These are phyloP conservation scores for Oscheius sp. DNA, from an alignment of 2,888 invertebrate species.

Conservation along the genomic window DNA sequence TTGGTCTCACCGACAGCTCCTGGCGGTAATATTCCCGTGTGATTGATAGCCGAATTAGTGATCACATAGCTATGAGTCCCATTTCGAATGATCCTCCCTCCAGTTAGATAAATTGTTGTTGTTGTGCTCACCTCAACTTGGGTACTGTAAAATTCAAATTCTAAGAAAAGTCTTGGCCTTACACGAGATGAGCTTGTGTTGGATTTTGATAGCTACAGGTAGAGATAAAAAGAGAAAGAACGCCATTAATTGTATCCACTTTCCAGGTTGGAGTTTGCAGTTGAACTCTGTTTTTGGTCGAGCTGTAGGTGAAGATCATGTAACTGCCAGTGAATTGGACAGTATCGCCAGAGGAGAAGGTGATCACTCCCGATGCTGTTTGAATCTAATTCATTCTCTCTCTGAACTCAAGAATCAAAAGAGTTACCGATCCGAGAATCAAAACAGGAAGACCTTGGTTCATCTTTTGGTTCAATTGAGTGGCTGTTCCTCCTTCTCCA, in stretches of 20 bases:
- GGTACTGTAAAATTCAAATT: constrained; percentile 9
- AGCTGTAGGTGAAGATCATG: not conserved
- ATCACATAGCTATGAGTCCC: constrained; percentile 50
- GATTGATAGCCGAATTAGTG: constrained; percentile 43
- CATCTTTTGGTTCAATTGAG: constrained; percentile 7
- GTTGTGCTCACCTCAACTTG: constrained; percentile 17
- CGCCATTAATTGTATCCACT: not conserved
- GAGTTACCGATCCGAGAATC: constrained; percentile 2
- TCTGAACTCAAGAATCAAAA: not conserved
- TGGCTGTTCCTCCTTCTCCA: constrained; percentile 18
- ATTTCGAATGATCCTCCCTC: constrained; percentile 37
- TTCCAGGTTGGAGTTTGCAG: not conserved
- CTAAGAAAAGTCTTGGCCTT: not conserved
- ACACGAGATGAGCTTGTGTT: constrained; percentile 4
- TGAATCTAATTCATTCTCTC: not conserved
- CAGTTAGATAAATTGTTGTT: constrained; percentile 3
- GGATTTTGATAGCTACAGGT: constrained; percentile 1
- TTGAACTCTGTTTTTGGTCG: not conserved
- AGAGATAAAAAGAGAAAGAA: not conserved
- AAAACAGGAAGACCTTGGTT: constrained; percentile 7
- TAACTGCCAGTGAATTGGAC: constrained; percentile 15
- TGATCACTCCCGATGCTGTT: not conserved
- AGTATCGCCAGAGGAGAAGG: not conserved
- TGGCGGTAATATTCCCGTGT: constrained; percentile 41
- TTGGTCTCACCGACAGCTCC: constrained; percentile 31